Base-by-base conservation (phyloP, 1,140 invertebrate genomes). In the Cherax destructor region DNA sequence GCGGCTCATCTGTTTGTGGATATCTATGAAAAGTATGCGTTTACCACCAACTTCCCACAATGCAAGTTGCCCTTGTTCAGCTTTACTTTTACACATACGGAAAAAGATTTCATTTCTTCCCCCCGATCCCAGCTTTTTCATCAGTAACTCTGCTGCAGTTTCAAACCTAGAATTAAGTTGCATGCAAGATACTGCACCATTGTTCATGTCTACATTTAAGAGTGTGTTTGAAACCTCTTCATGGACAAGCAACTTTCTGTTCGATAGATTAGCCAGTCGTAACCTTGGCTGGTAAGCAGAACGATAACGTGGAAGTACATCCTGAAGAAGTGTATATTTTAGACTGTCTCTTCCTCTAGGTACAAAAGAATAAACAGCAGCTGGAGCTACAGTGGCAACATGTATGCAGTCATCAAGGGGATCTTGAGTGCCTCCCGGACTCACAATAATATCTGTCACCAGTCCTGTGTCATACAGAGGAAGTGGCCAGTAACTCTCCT, bases 401-500 rank as follows among this genome's bases (percentile, higher is more conserved):
- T 91, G 83, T 50, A 93, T 69, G 7, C 30, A 30, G 85, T 92
- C 91, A 84, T 93, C 89, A 11, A 92, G 85, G 50, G 83, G 41
- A 59, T 91, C 56, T 10, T 77, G 72, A 50, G 83, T 76, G 85
- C 83, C 93, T 94, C 95, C 95, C 94, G 94, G 94, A 16, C 94
- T 94, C 18, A 95, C 94, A 30, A 95, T 93, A 5, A 96, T 90
- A 92, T 95, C 96, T 83, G 95, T 94, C 10, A 96, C 94, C 24
- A 95, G 93, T n/a, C 94, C 95, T 11, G 94, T 94, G 41, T 96
- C 95, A 83, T 94, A 94, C 41, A 96, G 92, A 0, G 96, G 96
- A 24, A 96, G 92, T 4, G 94, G 94, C 95, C 96, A 96, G 91
- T 95, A 95, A 83, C 94, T 95, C 91, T 96, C 95, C 90, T 96